Base-by-base conservation (phyloP, 2,797 vertebrate species). In the Acanthiza pusilla region DNA sequence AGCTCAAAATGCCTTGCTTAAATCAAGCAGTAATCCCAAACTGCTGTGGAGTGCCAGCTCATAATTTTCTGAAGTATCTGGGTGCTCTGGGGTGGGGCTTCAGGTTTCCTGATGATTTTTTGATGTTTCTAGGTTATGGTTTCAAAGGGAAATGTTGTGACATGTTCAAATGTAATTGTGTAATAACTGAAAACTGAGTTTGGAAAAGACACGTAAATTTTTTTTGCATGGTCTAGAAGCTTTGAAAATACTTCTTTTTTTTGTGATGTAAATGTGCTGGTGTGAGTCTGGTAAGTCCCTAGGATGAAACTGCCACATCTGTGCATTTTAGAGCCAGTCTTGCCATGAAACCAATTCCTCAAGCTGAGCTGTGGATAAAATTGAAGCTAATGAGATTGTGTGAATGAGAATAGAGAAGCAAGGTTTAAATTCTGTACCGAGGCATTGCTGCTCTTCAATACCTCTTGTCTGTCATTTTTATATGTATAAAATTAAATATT, bases 61-160 rank as follows among this genome's bases (percentile, higher is more conserved):
- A 94, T 87, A 93, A 83, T 96, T 95, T 97, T 96, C 94, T 96
- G 89, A 88, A 73, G 53, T 40, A 66, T 55, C 72, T 93, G 86
- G 91, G 65, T 88, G 78, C 15, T 95, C 86, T 71, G 84, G 90
- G 79, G 62, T 88, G 74, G 84, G 58, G 61, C 91, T 93, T 89
- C 58, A 80, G 58, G 78, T 89, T 95, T 96, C 74, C 53, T 89
- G 57, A 65, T 43, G 79, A 4, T 78, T 81, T 86, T 74, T 65
- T 55, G 60, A 54, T 84, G 53, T 87, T 94, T 85, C 38, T 77
- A 48, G 72, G 88, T 96, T 94, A 90, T 96, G 93, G 85, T 83
- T 96, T 95, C 74, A 91, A 89, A 91, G 95, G 95, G 72, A 94
- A 94, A 95, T 96, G 82, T 96, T 96, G 91, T 91, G 34, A 93